Conservation (phyloP, 2,888 invertebrate species). For the Tipula lateralis region DNA sequence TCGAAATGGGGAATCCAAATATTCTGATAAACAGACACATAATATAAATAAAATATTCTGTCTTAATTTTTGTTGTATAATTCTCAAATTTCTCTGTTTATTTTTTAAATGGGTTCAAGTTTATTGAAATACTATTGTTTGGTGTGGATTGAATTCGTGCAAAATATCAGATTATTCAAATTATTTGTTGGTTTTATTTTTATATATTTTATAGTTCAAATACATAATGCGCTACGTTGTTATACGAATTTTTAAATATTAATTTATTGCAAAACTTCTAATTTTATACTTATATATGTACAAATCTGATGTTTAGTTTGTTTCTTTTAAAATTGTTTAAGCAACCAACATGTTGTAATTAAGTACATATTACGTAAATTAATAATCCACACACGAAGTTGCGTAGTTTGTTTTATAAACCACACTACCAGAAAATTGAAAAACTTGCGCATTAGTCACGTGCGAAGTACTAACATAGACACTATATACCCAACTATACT, state of each 20-base stretch:
- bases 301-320: too few relatives aligned
- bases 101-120: not conserved
- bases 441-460: not conserved
- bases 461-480: not conserved
- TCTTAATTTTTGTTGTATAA: not conserved
- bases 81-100: not conserved
- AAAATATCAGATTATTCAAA: not conserved
- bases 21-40: not conserved
- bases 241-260: too few relatives aligned
- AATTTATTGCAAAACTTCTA: too few relatives aligned
- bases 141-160: not conserved
- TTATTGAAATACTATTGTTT: not conserved
- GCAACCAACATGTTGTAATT: too few relatives aligned
- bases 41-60: not conserved
- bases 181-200: not conserved
- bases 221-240: too few relatives aligned
- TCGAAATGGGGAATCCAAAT: not conserved
- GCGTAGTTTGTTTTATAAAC: too few relatives aligned
- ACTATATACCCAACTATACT: not conserved
- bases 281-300: too few relatives aligned
- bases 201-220: too few relatives aligned
- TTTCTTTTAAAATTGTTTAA: too few relatives aligned
- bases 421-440: not conserved
- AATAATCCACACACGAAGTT: not conserved
- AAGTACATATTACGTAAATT: not conserved